Evolutionary conservation across 2,113 vertebrate species (phyloP).

Genomic region (Vanacampus margaritifer): DNA sequence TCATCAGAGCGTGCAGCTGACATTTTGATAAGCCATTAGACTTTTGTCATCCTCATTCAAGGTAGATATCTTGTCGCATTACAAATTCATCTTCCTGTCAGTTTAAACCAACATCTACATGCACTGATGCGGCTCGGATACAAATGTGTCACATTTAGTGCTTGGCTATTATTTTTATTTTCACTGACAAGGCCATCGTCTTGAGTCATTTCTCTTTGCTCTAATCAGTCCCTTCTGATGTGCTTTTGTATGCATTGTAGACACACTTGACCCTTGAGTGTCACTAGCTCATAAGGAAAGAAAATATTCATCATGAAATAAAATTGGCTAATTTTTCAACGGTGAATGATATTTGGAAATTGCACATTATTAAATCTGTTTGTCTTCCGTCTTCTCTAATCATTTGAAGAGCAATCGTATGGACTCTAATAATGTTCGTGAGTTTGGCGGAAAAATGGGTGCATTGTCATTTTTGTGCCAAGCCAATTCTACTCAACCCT

Average conservation of each 20-base stretch:
- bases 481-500: too few relatives aligned
- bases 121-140: neutral
- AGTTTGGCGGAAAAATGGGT: too few relatives aligned
- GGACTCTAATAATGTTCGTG: too few relatives aligned
- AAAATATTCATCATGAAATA: neutral
- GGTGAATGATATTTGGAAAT: neutral
- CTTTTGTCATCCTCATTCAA: conserved; percentile 3
- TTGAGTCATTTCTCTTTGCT: neutral
- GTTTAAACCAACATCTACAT: conserved; percentile 3
- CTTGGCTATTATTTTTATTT: neutral
- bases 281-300: neutral
- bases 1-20: conserved; percentile 5
- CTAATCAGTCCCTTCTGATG: neutral
- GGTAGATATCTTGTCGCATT: conserved; percentile 1
- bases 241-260: neutral
- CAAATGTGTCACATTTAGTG: neutral
- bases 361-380: too few relatives aligned
- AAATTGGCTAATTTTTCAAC: neutral
- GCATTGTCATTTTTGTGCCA: too few relatives aligned
- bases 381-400: too few relatives aligned
- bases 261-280: neutral
- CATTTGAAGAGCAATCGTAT: too few relatives aligned
- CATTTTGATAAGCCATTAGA: conserved; percentile 7
- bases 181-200: neutral
- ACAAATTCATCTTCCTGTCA: conserved; percentile 4